Percentiles rank a stretch among this genome's conserved stretches.
These are phyloP conservation scores for Hypolimnas misippus DNA, from an alignment of 2,888 invertebrate genomes.

Conservation along the genomic window DNA sequence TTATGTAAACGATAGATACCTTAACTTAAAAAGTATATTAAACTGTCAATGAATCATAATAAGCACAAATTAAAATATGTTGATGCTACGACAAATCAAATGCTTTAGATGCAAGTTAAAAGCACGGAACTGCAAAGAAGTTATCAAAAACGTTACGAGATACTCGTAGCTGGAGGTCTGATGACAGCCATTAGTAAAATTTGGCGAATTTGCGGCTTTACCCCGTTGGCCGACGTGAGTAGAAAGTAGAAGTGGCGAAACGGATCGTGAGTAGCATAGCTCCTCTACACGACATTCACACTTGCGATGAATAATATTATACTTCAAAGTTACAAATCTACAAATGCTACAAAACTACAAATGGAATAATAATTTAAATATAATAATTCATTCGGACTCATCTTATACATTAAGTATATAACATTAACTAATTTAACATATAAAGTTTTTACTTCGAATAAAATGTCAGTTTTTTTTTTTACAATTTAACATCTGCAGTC, in stretches of 20 bases:
- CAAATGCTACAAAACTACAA: not conserved
- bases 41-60: too few species aligned
- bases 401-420: not conserved
- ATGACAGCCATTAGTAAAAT: conserved; percentile 28
- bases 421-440: too few species aligned
- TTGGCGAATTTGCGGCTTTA: conserved; percentile 27
- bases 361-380: not conserved
- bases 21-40: too few species aligned
- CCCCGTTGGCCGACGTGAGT: conserved; percentile 30
- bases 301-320: conserved; percentile 24
- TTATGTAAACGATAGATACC: too few species aligned
- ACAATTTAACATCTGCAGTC: too few species aligned
- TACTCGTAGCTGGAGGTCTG: conserved; percentile 18
- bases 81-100: too few species aligned
- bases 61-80: too few species aligned
- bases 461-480: too few species aligned
- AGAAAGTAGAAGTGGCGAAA: conserved; percentile 10
- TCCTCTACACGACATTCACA: conserved; percentile 14
- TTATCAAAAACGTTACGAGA: conserved; percentile 16
- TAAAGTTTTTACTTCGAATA: too few species aligned
- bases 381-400: not conserved
- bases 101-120: not conserved
- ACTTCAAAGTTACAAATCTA: conserved; percentile 1
- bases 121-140: conserved; percentile 16
- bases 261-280: conserved; percentile 25